Base-by-base conservation (phyloP, 2,797 vertebrate genomes). In the Austrolebias charrua region DNA sequence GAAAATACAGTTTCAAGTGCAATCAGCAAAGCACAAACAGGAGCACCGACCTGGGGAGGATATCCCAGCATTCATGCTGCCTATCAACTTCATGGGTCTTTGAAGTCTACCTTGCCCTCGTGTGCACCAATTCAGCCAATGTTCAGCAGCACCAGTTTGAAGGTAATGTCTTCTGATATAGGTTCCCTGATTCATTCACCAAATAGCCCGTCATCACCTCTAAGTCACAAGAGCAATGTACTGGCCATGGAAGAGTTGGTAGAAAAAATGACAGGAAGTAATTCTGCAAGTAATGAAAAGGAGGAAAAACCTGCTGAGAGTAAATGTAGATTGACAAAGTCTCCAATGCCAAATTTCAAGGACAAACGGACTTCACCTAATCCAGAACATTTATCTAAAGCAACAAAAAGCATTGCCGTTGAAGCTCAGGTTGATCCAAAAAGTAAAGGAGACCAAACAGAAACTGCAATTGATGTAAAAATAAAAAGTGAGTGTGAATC, bases 31-130 rank as follows among this genome's bases (percentile, higher is more conserved):
- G 97, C 97, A 72, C 97, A 99, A 91, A 98, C 98, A 0, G 97
- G 97, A 12, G 94, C 97, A 0, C 97, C 97, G 48, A 98, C 95
- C 1, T 99, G 97, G 97, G 97, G 97, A 14, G 97, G 96, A 44
- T 99, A 99, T 83, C 95, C 96, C 67, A 99, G 97, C 86, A 99
- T 99, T 83, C 97, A 99, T 18, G 97, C 97, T 0, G 97, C 97
- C 71, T 99, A 99, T 88, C 97, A 99, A 86, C 94, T 99, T 71
- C 97, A 98, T 0, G 95, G 96, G 45, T 78, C 94, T 6, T 80
- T 95, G 45, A 98, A 95, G 84, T 90, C 95, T 1, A 86, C 92
- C 28, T 88, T 94, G 43, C 68, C 94, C 0, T 55, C 93, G 69
- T 95, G 93, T 0, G 89, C 95, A 75, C 96, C 96, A 65, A 91